Conservation (phyloP, 2,113 vertebrate genomes). For the Phycodurus eques region DNA sequence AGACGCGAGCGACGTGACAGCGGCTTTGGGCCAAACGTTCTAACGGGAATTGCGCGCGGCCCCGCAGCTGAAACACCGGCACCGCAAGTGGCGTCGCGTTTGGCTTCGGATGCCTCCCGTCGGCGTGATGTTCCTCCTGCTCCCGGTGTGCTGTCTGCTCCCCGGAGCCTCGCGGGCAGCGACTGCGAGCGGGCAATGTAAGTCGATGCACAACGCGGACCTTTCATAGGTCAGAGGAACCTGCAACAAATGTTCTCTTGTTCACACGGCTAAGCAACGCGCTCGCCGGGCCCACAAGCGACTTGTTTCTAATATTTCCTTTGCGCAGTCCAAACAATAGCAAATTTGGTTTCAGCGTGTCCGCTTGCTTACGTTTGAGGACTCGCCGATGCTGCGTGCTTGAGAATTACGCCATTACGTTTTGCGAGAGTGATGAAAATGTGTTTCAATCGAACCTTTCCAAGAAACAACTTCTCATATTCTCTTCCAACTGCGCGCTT, state of each 20-base stretch:
- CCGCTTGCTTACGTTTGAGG: too few relatives aligned
- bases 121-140: conserved; percentile 23
- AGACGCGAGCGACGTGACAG: conserved; percentile 5
- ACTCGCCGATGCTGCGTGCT: too few relatives aligned
- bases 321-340: too few relatives aligned
- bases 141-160: conserved; percentile 38
- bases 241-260: not conserved
- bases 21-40: not conserved
- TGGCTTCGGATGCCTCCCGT: conserved; percentile 19
- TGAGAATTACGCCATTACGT: too few relatives aligned
- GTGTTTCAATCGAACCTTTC: too few relatives aligned
- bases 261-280: not conserved
- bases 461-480: too few relatives aligned
- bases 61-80: conserved; percentile 44
- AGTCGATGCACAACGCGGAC: conserved; percentile 10
- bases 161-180: conserved; percentile 40
- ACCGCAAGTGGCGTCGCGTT: conserved; percentile 15
- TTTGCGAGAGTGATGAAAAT: too few relatives aligned
- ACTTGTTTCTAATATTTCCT: too few relatives aligned
- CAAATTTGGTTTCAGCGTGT: too few relatives aligned
- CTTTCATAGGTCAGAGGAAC: not conserved
- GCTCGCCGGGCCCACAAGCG: too few relatives aligned
- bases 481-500: too few relatives aligned
- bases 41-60: not conserved
- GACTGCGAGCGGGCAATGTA: conserved; percentile 46